A percentile compares a stretch with the other conserved stretches of the same genome.
These are phyloP conservation scores for Penaeus indicus DNA, from an alignment of 1,140 invertebrate species.

Conservation along the genomic window DNA sequence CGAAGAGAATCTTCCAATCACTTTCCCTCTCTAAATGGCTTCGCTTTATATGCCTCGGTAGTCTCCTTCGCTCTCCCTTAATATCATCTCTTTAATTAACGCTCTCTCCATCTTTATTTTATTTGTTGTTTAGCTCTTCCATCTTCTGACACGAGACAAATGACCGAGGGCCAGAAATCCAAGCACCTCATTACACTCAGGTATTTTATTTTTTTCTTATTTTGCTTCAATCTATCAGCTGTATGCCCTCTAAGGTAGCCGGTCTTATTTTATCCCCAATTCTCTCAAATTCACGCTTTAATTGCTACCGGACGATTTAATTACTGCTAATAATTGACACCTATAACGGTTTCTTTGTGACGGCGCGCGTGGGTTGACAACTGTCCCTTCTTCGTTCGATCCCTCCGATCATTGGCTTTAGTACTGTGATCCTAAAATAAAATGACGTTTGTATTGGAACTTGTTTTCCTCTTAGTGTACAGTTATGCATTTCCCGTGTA, in stretches of 20 bases:
- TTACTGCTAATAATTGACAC: conserved; percentile 49
- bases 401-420: background rate
- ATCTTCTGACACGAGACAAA: background rate
- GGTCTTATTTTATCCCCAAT: background rate
- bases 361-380: conserved; percentile 42
- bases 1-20: background rate
- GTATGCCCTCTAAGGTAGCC: background rate
- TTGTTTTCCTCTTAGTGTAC: background rate
- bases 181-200: too few relatives aligned
- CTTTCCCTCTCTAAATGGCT: background rate
- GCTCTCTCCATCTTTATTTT: conserved; percentile 19
- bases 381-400: background rate
- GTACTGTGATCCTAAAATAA: background rate
- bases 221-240: background rate
- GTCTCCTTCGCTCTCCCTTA: too few relatives aligned
- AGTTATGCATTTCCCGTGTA: too few relatives aligned
- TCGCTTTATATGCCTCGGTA: too few relatives aligned
- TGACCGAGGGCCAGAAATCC: too few relatives aligned
- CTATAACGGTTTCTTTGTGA: conserved; percentile 51
- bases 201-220: background rate
- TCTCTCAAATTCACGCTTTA: conserved; percentile 39
- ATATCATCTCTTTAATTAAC: background rate
- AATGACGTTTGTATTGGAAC: background rate
- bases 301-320: conserved; percentile 54
- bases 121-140: conserved; percentile 16